Evolutionary conservation across 2,797 vertebrate species (phyloP).

Genomic region (Hyperoplus lanceolatus): DNA sequence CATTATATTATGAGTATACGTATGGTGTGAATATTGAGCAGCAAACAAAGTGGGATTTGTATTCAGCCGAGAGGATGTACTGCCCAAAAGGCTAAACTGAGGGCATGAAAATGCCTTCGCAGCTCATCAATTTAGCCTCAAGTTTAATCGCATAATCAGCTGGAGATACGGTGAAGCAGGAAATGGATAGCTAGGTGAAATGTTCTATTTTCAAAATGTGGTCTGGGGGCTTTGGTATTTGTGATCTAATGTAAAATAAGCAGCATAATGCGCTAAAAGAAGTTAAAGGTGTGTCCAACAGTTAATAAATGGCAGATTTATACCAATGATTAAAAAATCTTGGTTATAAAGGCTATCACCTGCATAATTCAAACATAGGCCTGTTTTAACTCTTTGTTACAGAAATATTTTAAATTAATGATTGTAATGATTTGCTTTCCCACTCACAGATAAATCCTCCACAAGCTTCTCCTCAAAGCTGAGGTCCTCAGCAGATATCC

Average conservation of each 20-base stretch:
- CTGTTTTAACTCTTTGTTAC: neutral
- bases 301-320: neutral
- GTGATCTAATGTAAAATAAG: neutral
- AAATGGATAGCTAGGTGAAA: neutral
- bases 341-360: neutral
- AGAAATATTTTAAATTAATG: conserved; percentile 5
- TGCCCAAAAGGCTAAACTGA: neutral
- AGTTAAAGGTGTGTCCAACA: neutral
- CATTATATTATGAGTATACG: neutral
- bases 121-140: neutral
- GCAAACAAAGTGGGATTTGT: neutral
- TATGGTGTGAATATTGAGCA: neutral
- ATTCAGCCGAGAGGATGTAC: neutral
- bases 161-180: neutral
- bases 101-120: too few species aligned
- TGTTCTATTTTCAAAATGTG: neutral
- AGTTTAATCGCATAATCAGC: neutral
- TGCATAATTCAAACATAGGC: neutral
- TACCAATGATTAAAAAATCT: neutral
- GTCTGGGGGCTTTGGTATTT: neutral
- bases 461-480: conserved; percentile 94
- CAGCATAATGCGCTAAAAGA: neutral
- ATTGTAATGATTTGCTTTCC: conserved; percentile 14
- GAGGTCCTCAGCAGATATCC: conserved; percentile 92
- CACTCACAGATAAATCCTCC: conserved; percentile 94